Conservation (phyloP, 2,797 vertebrate species). For the Acrossocheilus fasciatus region DNA sequence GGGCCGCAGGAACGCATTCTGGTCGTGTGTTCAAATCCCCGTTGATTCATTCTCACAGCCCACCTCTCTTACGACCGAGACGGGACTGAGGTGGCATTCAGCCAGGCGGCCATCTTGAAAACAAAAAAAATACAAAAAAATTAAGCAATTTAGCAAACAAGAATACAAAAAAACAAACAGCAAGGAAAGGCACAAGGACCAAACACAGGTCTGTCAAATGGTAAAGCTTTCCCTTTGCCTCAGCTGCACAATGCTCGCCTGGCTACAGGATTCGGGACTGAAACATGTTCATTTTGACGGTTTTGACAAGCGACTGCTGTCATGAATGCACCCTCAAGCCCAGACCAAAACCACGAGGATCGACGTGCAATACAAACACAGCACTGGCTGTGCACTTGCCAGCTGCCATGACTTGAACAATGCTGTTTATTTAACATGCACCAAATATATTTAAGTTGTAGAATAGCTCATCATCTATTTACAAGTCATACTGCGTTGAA, state of each 20-base stretch:
- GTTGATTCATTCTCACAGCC: constrained; percentile 42
- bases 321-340: constrained; percentile 56
- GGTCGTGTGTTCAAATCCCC: constrained; percentile 15
- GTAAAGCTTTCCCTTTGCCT: constrained; percentile 43
- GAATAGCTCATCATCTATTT: constrained; percentile 68
- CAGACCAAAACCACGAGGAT: constrained; percentile 56
- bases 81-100: background rate
- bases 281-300: background rate
- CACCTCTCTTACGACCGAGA: background rate
- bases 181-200: constrained; percentile 24
- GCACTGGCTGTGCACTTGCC: constrained; percentile 67
- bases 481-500: constrained; percentile 54
- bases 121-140: background rate
- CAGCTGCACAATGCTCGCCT: constrained; percentile 50
- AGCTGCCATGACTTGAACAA: constrained; percentile 63
- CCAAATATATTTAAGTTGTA: constrained; percentile 80
- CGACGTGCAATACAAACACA: constrained; percentile 71
- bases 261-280: background rate
- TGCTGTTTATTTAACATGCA: constrained; percentile 72
- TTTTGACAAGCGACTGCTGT: background rate
- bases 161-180: constrained; percentile 58
- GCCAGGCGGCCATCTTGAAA: constrained; percentile 12
- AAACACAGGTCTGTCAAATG: constrained; percentile 40
- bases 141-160: constrained; percentile 17
- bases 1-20: constrained; percentile 63